Evolutionary conservation across 2,888 invertebrate species (phyloP), one percentile per base, ranked within the genome.

Genomic region (Drosophila austrosaltans): DNA sequence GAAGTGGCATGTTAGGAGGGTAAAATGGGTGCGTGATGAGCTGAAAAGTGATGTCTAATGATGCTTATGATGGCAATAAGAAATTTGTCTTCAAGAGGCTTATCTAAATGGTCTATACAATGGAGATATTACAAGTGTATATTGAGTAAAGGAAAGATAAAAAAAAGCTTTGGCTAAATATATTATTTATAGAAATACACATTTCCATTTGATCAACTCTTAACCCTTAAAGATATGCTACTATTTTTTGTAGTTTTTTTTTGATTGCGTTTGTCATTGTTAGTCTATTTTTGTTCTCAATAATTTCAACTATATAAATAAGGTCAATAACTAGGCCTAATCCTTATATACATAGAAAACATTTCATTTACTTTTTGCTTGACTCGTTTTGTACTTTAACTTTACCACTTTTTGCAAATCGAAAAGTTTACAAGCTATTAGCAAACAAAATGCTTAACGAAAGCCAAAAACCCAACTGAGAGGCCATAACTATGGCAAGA

Each of bases 21-120:
- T 30, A 12, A 20, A 36, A 22, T 68, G 74, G 69, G 76, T 85
- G 79, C 78, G 79, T 87, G 78, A 78, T 86, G 78, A 80, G 79
- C 82, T 81, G 84, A 89, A 86, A 89, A 89, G 88, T 90, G 80
- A 87, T 84, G 80, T 84, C 82, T 88, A 90, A 90, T 90, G 87
- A 82, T 79, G 87, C 76, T 65, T 64, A 62, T 64, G 62, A 75
- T 71, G 67, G 64, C 58, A 66, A 28, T 22, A 53, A 48, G 20
- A 32, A 58, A 58, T 28, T 39, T 25, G 48, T 48, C 48, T 57
- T 57, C 22, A 3, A 25, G 48, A 22, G 39, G 22, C 57, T 22
- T 57, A 30, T 32, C 28, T 60, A 48, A 66, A 56, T 61, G 62
- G 28, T 8, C 39, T 28, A 53, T 12, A 6, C 22, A 53, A 53